phyloP scores from a whole-genome alignment of 2,888 invertebrate species.

The Drosophila mettleri region DNA sequence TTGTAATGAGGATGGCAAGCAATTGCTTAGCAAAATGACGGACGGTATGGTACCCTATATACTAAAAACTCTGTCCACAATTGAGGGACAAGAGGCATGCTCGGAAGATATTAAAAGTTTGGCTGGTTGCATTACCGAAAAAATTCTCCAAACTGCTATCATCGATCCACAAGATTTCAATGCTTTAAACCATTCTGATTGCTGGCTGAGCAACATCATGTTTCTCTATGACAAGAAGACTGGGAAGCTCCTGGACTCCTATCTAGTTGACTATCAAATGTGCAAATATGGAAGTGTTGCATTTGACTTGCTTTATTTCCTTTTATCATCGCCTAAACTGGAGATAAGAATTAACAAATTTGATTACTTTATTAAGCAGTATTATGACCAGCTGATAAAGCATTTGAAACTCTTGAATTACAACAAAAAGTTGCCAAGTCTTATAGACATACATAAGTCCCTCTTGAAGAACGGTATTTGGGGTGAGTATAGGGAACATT shows the following conservation, averaged over 20 bases:
- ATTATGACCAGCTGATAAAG: conserved; percentile 70
- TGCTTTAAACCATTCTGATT: conserved; percentile 81
- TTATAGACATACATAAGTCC: conserved; percentile 74
- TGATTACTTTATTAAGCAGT: conserved; percentile 77
- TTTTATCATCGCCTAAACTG: conserved; percentile 72
- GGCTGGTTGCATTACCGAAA: conserved; percentile 25
- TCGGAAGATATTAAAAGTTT: conserved; percentile 51
- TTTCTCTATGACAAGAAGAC: conserved; percentile 65
- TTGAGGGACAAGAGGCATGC: conserved; percentile 57
- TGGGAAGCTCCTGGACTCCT: conserved; percentile 60
- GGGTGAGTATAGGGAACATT: conserved; percentile 36
- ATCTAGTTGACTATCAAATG: conserved; percentile 74
- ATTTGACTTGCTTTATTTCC: conserved; percentile 74
- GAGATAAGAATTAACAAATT: conserved; percentile 74
- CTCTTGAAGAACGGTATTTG: conserved; percentile 70
- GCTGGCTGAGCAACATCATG: conserved; percentile 82
- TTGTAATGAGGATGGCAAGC: conserved; percentile 32
- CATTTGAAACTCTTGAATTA: conserved; percentile 74
- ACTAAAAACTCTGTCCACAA: conserved; percentile 45
- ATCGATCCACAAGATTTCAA: conserved; percentile 62
- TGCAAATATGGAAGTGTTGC: conserved; percentile 67
- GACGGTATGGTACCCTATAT: conserved; percentile 24
- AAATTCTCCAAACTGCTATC: conserved; percentile 4
- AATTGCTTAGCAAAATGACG: conserved; percentile 23
- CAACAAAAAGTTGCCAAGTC: conserved; percentile 64